Percentiles rank a stretch among this genome's conserved stretches.
Conservation (phyloP, 2,797 vertebrate genomes). For the Octomys mimax region DNA sequence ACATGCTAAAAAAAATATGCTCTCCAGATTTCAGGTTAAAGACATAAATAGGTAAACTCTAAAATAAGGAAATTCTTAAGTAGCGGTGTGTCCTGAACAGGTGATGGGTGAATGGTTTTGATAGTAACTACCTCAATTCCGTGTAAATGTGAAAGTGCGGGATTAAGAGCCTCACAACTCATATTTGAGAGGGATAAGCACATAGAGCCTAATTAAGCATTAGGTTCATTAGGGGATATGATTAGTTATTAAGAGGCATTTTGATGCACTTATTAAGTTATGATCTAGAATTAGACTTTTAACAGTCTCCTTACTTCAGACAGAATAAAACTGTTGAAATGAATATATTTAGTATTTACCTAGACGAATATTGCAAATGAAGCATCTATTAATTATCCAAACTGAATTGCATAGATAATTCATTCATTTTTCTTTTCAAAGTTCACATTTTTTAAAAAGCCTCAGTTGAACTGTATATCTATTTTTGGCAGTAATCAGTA, state of each 20-base stretch:
- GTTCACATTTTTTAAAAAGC: neutral
- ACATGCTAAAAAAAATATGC: neutral
- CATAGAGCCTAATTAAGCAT: neutral
- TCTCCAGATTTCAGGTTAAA: neutral
- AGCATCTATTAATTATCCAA: neutral
- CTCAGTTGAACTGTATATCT: neutral
- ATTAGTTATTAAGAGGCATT: neutral
- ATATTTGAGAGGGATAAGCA: neutral
- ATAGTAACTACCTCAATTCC: neutral
- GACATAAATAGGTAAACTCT: neutral
- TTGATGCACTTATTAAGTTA: slow-evolving; percentile 12
- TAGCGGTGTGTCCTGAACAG: neutral
- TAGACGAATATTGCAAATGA: neutral
- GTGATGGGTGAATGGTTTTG: neutral
- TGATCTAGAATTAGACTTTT: neutral
- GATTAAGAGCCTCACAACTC: neutral
- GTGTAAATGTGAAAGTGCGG: neutral
- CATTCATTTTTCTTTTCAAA: neutral
- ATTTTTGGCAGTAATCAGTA: neutral
- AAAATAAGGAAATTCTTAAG: neutral
- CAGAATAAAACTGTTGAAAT: neutral
- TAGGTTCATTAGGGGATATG: slow-evolving; percentile 4
- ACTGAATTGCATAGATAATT: neutral
- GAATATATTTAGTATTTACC: neutral
- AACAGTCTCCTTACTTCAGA: neutral